These are phyloP conservation scores for Lycaon pictus DNA, from an alignment of 2,113 vertebrate species.

Conservation along the genomic window DNA sequence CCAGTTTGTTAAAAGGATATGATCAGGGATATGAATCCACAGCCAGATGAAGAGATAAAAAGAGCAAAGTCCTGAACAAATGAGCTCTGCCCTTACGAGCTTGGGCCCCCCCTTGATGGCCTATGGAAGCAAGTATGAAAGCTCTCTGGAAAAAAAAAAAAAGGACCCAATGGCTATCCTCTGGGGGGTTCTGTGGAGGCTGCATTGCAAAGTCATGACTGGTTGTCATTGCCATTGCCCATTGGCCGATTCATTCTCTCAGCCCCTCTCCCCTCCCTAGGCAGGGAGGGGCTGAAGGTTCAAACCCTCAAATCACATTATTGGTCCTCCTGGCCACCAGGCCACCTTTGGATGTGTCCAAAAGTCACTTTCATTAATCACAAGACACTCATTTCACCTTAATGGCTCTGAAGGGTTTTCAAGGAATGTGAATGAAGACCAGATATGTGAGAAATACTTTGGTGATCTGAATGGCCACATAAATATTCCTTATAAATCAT, in stretches of 20 bases:
- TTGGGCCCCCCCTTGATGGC: background rate
- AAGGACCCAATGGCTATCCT: background rate
- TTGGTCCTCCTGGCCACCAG: background rate
- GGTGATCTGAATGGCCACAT: background rate
- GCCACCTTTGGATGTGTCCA: background rate
- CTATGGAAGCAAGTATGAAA: background rate
- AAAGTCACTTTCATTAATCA: background rate
- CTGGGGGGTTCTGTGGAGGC: background rate
- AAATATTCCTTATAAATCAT: background rate
- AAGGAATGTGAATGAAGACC: background rate
- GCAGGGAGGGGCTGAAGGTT: background rate
- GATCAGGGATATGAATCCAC: background rate
- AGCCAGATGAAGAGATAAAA: background rate
- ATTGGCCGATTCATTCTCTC: background rate
- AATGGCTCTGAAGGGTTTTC: background rate
- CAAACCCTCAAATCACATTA: background rate
- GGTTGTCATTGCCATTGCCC: background rate
- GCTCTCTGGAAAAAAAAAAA: background rate
- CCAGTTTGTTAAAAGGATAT: background rate
- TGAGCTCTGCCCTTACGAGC: background rate
- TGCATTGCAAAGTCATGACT: background rate
- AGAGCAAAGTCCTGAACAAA: background rate
- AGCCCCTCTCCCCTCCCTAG: background rate
- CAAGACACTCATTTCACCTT: background rate
- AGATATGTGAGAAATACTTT: background rate